phyloP scores from a whole-genome alignment of 1,140 invertebrate genomes.

The Oncopeltus fasciatus region DNA sequence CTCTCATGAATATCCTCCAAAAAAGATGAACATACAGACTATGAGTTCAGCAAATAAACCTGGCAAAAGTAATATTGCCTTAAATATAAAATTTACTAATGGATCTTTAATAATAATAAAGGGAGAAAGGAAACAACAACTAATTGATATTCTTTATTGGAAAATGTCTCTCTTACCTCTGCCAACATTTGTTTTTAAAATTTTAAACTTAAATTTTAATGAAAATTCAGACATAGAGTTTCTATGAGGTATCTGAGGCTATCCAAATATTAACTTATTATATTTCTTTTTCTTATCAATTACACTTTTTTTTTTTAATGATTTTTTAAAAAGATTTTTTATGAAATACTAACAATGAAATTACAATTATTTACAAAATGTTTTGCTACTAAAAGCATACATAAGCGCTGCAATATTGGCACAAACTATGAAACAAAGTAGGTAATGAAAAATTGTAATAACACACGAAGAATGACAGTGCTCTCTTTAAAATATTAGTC shows the following conservation, averaged over 20 bases:
- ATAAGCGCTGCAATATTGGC: conserved; percentile 15
- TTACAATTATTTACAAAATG: conserved; percentile 15
- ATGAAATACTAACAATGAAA: conserved; percentile 10
- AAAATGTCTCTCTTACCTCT: conserved; percentile 8
- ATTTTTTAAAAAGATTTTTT: too few species aligned
- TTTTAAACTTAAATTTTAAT: not conserved
- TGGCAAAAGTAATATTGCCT: too few species aligned
- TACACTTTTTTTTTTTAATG: too few species aligned
- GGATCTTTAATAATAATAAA: too few species aligned
- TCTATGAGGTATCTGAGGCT: not conserved
- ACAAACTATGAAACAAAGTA: conserved; percentile 19
- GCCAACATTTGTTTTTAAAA: not conserved
- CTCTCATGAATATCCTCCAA: too few species aligned
- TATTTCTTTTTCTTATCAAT: too few species aligned
- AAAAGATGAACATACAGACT: too few species aligned
- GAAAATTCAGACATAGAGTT: conserved; percentile 1
- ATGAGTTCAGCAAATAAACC: too few species aligned
- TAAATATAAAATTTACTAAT: too few species aligned
- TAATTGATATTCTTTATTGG: conserved; percentile 6
- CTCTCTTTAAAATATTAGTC: conserved; percentile 12
- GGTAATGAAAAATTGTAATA: conserved; percentile 10
- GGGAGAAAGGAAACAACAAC: too few species aligned
- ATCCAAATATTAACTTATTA: conserved; percentile 3
- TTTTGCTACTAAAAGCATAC: conserved; percentile 2
- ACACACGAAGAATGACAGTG: conserved; percentile 18